Base-by-base conservation (phyloP, 2,888 invertebrate species). In the Campopleginae sp. region DNA sequence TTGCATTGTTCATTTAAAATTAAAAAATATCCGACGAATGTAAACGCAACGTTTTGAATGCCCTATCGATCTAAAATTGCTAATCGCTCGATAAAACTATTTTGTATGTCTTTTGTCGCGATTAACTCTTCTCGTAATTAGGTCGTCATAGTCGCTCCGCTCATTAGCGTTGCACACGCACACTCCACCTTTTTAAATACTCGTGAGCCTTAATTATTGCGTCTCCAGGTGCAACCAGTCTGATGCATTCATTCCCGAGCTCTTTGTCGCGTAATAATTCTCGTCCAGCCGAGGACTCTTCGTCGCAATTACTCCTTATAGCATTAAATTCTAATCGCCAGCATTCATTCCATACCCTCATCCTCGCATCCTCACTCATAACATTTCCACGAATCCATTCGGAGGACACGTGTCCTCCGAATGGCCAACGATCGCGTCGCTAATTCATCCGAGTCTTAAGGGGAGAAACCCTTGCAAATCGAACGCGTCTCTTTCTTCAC, bases 401-500 rank as follows among this genome's bases (percentile, higher is more conserved):
- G 17, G 17, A 10, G 10, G 31, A 46, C n/a, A 14, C 33, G 10
- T 31, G 10, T 70, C 31, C 14, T 14, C 27, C n/a, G 19, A 70
- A n/a, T 51, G 44, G 63, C n/a, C 14, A 19, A 31, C 42, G 14
- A 42, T 61, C 70, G 31, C 70, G 31, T 38, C 38, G 42, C 38
- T 8, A 38, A 54, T 19, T 58, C 19, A 19, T 72, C 23, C 68
- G 78, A 68, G 65, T 48, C 58, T 84, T 84, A 76, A 48, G 58
- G 66, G 27, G n/a, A n/a, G 80, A 80, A 84, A 72, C 80, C 80
- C 84, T 76, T 75, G 80, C 68, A 75, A 14, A 6, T 38, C 38
- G 3, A 1, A 38, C 38, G 38, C 27, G 10, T 58, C 51, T 51
- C 19, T 51, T 0, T 51, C 48, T 51, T 8, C 10, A n/a, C n/a